Percentiles rank a stretch among this genome's conserved stretches.
Evolutionary conservation across 2,113 vertebrate species (phyloP).

Genomic region (Muntiacus muntjak): DNA sequence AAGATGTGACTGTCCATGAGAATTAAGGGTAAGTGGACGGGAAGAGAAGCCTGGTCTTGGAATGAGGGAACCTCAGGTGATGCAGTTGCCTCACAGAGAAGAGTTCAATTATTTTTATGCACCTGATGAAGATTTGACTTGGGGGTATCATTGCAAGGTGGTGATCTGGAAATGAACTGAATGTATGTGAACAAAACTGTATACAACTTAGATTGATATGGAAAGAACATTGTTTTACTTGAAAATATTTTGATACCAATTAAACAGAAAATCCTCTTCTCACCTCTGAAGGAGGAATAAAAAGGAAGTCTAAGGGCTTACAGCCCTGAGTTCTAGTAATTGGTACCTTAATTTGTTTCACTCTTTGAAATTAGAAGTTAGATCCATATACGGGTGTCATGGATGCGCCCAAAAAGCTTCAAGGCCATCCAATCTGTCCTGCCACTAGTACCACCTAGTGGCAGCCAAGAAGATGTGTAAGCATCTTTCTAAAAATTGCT

Average conservation of each 20-base stretch:
- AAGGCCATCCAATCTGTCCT: conserved; percentile 35
- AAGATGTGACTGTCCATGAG: background rate
- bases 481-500: background rate
- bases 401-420: background rate
- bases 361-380: background rate
- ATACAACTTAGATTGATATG: background rate
- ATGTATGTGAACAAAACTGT: background rate
- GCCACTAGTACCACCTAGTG: conserved; percentile 67
- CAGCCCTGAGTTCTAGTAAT: background rate
- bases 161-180: background rate
- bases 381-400: background rate
- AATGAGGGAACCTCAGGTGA: background rate
- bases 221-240: background rate
- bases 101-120: background rate
- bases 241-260: background rate
- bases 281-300: background rate
- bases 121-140: background rate
- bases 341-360: background rate
- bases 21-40: background rate
- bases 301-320: background rate
- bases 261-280: background rate
- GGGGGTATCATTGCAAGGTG: background rate
- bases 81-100: background rate
- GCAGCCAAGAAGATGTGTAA: conserved; percentile 23
- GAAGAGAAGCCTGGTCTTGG: background rate